Percentiles rank a stretch among this genome's conserved stretches.
These are phyloP conservation scores for Morinoia aosen DNA, from an alignment of 2,888 invertebrate genomes.

Conservation along the genomic window DNA sequence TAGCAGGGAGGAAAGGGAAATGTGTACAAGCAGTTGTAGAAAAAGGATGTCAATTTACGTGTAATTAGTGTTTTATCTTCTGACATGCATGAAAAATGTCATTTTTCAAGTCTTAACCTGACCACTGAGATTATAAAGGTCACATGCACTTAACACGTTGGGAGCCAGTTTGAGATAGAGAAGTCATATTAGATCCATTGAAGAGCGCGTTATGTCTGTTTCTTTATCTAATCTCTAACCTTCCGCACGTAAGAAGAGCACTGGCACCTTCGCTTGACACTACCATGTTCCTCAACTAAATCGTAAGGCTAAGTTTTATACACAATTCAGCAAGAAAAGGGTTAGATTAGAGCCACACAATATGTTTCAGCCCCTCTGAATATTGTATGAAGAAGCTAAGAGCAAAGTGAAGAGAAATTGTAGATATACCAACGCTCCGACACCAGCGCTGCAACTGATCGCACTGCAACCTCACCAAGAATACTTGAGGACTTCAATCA, in stretches of 20 bases:
- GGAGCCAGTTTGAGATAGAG: not conserved
- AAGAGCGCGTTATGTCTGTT: not conserved
- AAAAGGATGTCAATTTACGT: not conserved
- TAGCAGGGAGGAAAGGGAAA: not conserved
- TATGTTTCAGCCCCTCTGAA: not conserved
- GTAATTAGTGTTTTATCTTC: not conserved
- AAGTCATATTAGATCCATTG: not conserved
- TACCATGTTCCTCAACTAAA: not conserved
- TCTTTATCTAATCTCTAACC: not conserved
- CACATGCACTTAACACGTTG: not conserved
- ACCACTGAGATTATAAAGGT: not conserved
- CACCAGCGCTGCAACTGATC: constrained; percentile 34
- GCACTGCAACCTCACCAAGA: constrained; percentile 28
- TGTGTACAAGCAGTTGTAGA: not conserved
- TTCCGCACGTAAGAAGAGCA: not conserved
- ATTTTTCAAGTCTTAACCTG: not conserved
- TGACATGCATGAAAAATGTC: not conserved
- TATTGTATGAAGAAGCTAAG: not conserved
- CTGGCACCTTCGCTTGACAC: not conserved
- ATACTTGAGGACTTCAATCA: constrained; percentile 36
- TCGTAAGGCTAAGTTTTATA: constrained; percentile 29
- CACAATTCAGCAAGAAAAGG: constrained; percentile 6
- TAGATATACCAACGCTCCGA: not conserved
- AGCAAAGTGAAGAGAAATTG: not conserved
- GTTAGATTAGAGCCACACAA: not conserved